These are phyloP conservation scores for Macrophya annulata DNA, from an alignment of 2,888 invertebrate species.

Conservation along the genomic window DNA sequence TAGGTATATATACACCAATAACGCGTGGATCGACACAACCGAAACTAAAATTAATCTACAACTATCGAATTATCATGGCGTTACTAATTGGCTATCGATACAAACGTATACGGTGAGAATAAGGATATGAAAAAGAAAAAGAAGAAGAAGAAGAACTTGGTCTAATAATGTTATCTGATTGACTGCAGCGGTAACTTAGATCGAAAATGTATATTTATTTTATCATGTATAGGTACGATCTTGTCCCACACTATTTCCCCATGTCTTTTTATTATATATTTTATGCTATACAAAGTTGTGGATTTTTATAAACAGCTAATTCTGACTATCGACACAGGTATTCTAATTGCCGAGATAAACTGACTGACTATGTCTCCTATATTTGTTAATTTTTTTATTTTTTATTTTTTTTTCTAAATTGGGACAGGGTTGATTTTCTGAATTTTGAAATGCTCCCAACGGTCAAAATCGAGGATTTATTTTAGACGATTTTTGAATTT, in stretches of 20 bases:
- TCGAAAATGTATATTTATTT: not conserved
- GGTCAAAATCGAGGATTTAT: too few relatives aligned
- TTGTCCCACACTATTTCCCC: not conserved
- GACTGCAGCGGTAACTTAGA: not conserved
- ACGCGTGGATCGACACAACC: not conserved
- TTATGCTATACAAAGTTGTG: too few relatives aligned
- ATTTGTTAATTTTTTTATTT: too few relatives aligned
- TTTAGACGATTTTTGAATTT: too few relatives aligned
- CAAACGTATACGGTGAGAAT: not conserved
- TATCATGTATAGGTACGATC: not conserved
- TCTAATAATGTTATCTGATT: constrained; percentile 34
- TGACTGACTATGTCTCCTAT: too few relatives aligned
- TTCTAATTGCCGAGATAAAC: not conserved
- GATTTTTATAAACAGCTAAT: not conserved
- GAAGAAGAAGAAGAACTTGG: not conserved
- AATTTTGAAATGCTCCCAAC: too few relatives aligned
- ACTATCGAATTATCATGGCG: constrained; percentile 40
- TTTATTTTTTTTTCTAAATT: too few relatives aligned
- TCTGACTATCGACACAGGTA: not conserved
- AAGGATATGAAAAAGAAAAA: not conserved
- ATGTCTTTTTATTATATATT: not conserved
- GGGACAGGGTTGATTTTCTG: too few relatives aligned
- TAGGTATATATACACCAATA: too few relatives aligned
- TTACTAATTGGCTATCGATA: constrained; percentile 54
- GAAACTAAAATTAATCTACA: constrained; percentile 15